Conservation (phyloP, 2,888 invertebrate genomes). For the Perizoma affinitatum region DNA sequence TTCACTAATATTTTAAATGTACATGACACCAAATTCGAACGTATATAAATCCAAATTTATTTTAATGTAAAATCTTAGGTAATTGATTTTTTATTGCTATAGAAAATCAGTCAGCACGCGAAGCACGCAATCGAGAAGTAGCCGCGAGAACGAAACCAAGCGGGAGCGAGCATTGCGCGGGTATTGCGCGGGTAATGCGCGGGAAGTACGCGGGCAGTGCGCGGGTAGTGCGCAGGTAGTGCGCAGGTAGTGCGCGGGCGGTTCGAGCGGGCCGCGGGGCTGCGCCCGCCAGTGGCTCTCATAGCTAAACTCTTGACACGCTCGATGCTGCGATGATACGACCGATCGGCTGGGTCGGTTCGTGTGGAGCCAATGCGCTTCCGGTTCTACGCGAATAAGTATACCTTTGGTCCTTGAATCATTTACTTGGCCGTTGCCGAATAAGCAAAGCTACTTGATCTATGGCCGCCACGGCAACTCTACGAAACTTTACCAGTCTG, state of each 20-base stretch:
- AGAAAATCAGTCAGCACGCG: constrained; percentile 86
- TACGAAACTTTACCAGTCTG: constrained; percentile 84
- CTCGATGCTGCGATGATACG: constrained; percentile 70
- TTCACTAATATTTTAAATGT: constrained; percentile 83
- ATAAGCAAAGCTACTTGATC: constrained; percentile 84
- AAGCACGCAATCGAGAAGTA: constrained; percentile 85
- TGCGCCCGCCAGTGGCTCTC: constrained; percentile 48
- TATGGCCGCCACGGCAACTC: constrained; percentile 83
- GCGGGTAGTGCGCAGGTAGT: constrained; percentile 49
- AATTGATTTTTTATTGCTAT: constrained; percentile 85
- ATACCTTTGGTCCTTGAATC: constrained; percentile 84
- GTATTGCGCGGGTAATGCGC: constrained; percentile 45
- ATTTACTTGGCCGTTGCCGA: constrained; percentile 82
- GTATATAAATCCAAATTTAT: constrained; percentile 85
- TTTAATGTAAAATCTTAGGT: constrained; percentile 85
- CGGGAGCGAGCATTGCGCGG: constrained; percentile 59
- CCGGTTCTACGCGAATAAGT: constrained; percentile 83
- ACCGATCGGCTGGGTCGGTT: constrained; percentile 77
- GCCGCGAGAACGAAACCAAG: constrained; percentile 83
- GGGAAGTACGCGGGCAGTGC: constrained; percentile 43
- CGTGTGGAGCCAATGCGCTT: constrained; percentile 83
- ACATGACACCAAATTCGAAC: constrained; percentile 85
- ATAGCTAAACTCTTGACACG: constrained; percentile 68
- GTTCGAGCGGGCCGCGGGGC: constrained; percentile 42
- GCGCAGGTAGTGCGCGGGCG: constrained; percentile 47